Evolutionary conservation across 2,888 invertebrate species (phyloP).

Genomic region (Clanis bilineata): DNA sequence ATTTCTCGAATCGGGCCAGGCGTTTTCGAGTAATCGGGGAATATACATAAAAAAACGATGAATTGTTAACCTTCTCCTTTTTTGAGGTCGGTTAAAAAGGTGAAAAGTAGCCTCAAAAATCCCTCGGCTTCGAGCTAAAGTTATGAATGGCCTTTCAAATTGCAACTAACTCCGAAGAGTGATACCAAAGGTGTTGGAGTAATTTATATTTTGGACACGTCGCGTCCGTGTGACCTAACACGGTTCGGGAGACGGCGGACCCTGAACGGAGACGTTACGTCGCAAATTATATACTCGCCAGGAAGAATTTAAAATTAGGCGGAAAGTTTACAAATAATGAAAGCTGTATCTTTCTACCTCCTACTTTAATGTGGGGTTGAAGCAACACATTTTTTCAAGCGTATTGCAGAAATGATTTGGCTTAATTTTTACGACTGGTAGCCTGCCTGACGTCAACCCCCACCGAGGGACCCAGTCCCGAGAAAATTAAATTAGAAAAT

Average conservation of each 20-base stretch:
- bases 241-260: neutral
- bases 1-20: too few species aligned
- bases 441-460: too few species aligned
- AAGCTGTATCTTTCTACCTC: too few species aligned
- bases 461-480: too few species aligned
- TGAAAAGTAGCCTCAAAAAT: neutral
- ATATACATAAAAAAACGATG: neutral
- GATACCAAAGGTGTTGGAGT: neutral
- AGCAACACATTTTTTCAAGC: too few species aligned
- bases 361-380: too few species aligned
- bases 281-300: neutral
- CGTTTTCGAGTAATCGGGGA: too few species aligned
- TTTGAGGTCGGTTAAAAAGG: neutral
- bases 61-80: neutral
- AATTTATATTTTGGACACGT: neutral
- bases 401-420: too few species aligned
- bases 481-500: too few species aligned
- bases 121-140: neutral
- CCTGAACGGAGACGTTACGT: constrained; percentile 1
- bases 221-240: neutral
- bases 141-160: constrained; percentile 1
- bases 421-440: too few species aligned
- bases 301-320: neutral
- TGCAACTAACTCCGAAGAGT: constrained; percentile 8
- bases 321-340: neutral